Evolutionary conservation across 2,888 invertebrate genomes (phyloP).

Genomic region (Trimorus sp.): DNA sequence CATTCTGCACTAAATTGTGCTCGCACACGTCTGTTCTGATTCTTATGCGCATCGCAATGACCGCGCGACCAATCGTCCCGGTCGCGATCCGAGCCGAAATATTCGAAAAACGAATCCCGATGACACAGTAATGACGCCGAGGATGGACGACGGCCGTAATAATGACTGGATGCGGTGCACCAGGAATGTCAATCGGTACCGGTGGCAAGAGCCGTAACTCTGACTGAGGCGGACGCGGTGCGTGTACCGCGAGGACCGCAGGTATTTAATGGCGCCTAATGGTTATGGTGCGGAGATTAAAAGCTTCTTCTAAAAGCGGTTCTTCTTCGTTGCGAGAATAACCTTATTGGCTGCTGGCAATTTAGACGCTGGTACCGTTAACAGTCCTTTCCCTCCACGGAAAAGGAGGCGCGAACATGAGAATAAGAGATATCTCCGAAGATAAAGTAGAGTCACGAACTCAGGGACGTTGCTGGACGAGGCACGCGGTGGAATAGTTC

Average conservation of each 20-base stretch:
- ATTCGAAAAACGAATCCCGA: constrained; percentile 40
- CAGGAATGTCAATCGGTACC: constrained; percentile 62
- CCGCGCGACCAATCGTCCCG: neutral
- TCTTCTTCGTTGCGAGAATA: constrained; percentile 71
- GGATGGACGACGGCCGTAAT: constrained; percentile 52
- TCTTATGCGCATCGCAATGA: no score
- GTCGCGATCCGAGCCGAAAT: constrained; percentile 18
- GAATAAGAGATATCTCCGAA: constrained; percentile 72
- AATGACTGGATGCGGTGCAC: constrained; percentile 58
- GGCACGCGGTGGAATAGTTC: constrained; percentile 67
- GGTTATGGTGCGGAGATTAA: constrained; percentile 71
- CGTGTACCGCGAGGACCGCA: constrained; percentile 71
- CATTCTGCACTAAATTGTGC: no score
- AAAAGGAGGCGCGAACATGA: constrained; percentile 72
- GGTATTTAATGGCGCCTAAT: constrained; percentile 74
- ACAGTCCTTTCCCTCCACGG: constrained; percentile 68
- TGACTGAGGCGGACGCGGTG: constrained; percentile 70
- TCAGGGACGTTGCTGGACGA: constrained; percentile 67
- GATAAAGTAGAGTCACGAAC: constrained; percentile 68
- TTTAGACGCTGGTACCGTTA: constrained; percentile 75
- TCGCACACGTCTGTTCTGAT: no score
- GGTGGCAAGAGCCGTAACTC: constrained; percentile 56
- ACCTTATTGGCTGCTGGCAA: constrained; percentile 72
- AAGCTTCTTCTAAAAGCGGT: constrained; percentile 68
- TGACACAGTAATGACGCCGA: constrained; percentile 47